Evolutionary conservation across 2,888 invertebrate genomes (phyloP), one percentile per base, ranked within the genome.

Genomic region (Quadroppia sp.): DNA sequence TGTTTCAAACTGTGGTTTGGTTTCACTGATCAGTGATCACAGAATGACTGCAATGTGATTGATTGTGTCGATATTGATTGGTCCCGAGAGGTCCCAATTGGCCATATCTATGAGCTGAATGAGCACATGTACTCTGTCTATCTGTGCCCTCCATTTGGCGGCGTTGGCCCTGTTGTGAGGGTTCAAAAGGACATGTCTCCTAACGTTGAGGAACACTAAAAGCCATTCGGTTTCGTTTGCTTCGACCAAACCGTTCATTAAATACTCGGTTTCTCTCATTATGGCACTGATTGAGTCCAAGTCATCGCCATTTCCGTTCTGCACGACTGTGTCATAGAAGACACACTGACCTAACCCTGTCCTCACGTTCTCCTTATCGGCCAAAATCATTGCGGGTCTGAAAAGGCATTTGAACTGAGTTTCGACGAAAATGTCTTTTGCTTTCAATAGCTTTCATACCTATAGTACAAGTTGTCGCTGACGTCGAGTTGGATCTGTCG

Each of bases 241-340:
- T 13, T 20, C 20, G 25, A 42, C 32, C 1, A 28, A 20, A 2
- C 40, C 73, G 17, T 40, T 40, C 69, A 42, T 67, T 13, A n/a
- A 2, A 0, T 23, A 1, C 28, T 67, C 64, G 1, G 73, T 73
- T 13, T 42, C 15, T 9, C 28, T 69, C 1, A 73, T 36, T n/a
- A 73, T 73, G 25, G 67, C 69, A 15, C 23, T 36, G 7, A 73
- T 40, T 20, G 73, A 73, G 50, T 73, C 73, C 36, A 17, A 15
- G 45, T 73, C 69, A 70, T 73, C 67, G 9, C 73, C 73, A 30
- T 69, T 50, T 42, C 73, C 73, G 36, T 73, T 67, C 50, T 73
- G 73, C 4, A 73, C 48, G 69, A 73, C 48, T n/a, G 69, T 69
- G 36, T 73, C 73, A 40, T 73, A 73, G 20, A 73, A 73, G 3